Evolutionary conservation across 2,797 vertebrate genomes (phyloP).

Genomic region (Semaprochilodus insignis): DNA sequence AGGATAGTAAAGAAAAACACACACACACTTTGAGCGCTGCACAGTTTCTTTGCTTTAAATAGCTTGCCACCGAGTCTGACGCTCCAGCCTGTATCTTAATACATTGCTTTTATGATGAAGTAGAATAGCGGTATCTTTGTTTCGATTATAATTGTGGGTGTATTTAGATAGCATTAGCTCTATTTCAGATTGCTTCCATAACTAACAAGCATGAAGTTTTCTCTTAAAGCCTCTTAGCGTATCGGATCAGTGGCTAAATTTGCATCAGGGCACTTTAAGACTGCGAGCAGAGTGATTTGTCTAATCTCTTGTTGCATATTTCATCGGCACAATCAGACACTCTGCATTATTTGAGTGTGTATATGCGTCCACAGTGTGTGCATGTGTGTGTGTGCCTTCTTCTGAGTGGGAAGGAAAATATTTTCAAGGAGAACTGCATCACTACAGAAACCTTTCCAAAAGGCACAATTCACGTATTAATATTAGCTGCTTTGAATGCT

Average conservation of each 20-base stretch:
- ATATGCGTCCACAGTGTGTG: not conserved
- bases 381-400: slow-evolving; percentile 26
- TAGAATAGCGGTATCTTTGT: slow-evolving; percentile 70
- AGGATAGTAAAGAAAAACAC: too few species aligned
- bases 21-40: not conserved
- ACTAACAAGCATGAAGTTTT: slow-evolving; percentile 83
- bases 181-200: slow-evolving; percentile 79
- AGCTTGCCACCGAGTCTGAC: slow-evolving; percentile 3
- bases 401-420: slow-evolving; percentile 6
- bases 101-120: slow-evolving; percentile 59
- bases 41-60: slow-evolving; percentile 13
- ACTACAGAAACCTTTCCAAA: not conserved
- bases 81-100: slow-evolving; percentile 51
- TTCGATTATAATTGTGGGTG: slow-evolving; percentile 77
- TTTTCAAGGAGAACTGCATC: not conserved
- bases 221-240: slow-evolving; percentile 83
- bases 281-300: slow-evolving; percentile 77
- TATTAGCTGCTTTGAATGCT: not conserved
- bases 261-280: slow-evolving; percentile 77
- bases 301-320: slow-evolving; percentile 84
- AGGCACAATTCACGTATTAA: not conserved
- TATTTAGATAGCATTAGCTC: slow-evolving; percentile 69
- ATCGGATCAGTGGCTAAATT: slow-evolving; percentile 81
- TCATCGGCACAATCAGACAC: slow-evolving; percentile 73
- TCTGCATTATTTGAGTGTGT: slow-evolving; percentile 18